phyloP scores from a whole-genome alignment of 1,140 invertebrate species.

The Meteorus sp. region DNA sequence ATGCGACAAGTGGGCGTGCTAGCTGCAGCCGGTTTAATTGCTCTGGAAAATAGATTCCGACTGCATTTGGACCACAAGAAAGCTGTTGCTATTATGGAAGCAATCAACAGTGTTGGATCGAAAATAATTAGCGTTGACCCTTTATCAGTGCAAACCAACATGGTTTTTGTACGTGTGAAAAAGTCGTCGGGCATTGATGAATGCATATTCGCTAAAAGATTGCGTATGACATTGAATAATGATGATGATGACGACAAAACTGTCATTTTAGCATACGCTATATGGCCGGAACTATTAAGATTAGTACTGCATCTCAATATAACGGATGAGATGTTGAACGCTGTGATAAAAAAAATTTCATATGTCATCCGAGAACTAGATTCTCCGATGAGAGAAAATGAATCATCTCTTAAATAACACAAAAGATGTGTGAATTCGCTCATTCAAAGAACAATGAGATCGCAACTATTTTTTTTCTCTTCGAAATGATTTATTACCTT shows the following conservation, averaged over 20 bases:
- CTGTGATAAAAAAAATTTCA: slow-evolving; percentile 66
- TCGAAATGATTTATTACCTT: no score
- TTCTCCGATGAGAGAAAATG: neutral
- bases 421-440: neutral
- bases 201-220: slow-evolving; percentile 62
- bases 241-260: slow-evolving; percentile 54
- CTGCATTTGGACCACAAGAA: slow-evolving; percentile 76
- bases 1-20: slow-evolving; percentile 89
- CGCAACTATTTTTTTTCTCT: no score
- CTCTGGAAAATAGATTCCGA: slow-evolving; percentile 73
- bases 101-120: slow-evolving; percentile 53
- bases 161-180: slow-evolving; percentile 70
- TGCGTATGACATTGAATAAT: slow-evolving; percentile 60
- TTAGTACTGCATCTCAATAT: slow-evolving; percentile 73
- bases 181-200: slow-evolving; percentile 52
- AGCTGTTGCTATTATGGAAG: slow-evolving; percentile 69
- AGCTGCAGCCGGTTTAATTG: slow-evolving; percentile 84
- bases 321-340: slow-evolving; percentile 63
- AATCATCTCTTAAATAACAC: neutral
- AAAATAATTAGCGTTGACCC: slow-evolving; percentile 66
- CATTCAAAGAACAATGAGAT: no score
- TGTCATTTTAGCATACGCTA: slow-evolving; percentile 62
- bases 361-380: slow-evolving; percentile 64
- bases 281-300: slow-evolving; percentile 61
- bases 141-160: slow-evolving; percentile 75